Percentiles rank a stretch among this genome's conserved stretches.
Conservation (phyloP, 2,113 vertebrate genomes). For the Malaclemys terrapin region DNA sequence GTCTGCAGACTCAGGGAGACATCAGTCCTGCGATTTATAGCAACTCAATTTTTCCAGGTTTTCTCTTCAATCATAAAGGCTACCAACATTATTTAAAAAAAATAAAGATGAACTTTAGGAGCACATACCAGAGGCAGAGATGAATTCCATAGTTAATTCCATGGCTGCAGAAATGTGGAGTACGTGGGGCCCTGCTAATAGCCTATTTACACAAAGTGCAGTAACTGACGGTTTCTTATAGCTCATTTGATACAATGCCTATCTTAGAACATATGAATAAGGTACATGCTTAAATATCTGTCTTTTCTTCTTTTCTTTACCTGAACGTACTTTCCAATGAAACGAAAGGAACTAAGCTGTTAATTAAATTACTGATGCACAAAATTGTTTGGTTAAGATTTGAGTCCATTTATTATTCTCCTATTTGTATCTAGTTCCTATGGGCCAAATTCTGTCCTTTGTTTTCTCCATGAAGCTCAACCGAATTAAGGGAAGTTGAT, state of each 20-base stretch:
- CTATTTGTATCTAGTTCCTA: not conserved
- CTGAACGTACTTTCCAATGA: not conserved
- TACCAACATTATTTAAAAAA: not conserved
- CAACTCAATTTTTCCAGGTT: not conserved
- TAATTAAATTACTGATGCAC: not conserved
- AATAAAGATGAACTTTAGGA: not conserved
- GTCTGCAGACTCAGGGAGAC: rapidly evolving
- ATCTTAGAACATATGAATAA: not conserved
- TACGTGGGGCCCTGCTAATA: not conserved
- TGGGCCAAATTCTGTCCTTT: not conserved
- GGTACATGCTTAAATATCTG: rapidly evolving
- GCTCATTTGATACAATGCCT: not conserved
- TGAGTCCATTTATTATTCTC: rapidly evolving
- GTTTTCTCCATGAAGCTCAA: rapidly evolving
- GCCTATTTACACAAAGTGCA: not conserved
- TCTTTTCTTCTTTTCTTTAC: not conserved
- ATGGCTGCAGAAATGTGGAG: not conserved
- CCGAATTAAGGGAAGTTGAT: rapidly evolving
- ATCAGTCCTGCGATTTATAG: not conserved
- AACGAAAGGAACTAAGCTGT: not conserved
- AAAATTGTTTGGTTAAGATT: not conserved
- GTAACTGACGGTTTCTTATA: not conserved
- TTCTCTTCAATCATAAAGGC: rapidly evolving
- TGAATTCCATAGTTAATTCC: rapidly evolving
- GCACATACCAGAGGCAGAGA: rapidly evolving